A percentile compares a stretch with the other conserved stretches of the same genome.
phyloP scores from a whole-genome alignment of 2,797 vertebrate genomes.

The Steatocranus sp. region DNA sequence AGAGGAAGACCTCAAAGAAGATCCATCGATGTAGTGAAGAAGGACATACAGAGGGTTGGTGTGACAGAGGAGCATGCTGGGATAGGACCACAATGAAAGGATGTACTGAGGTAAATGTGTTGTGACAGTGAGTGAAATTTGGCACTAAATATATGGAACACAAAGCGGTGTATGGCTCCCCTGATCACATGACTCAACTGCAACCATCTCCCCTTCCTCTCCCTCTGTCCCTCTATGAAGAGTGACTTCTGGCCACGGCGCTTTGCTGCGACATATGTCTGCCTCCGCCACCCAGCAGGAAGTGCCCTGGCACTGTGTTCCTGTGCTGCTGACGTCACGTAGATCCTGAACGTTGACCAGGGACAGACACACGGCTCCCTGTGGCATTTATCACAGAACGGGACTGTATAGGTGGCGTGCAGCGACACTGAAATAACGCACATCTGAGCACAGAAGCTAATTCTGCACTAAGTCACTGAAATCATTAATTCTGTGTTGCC shows the following conservation, averaged over 20 bases:
- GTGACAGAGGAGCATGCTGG: neutral
- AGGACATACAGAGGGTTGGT: accelerated
- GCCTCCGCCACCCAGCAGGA: slow-evolving; percentile 60
- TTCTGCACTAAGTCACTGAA: neutral
- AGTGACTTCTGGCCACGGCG: slow-evolving; percentile 48
- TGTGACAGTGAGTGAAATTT: neutral
- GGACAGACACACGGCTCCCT: slow-evolving; percentile 18
- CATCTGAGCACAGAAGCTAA: accelerated
- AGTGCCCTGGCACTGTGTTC: slow-evolving; percentile 40
- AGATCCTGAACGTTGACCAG: slow-evolving; percentile 31
- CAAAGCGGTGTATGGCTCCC: neutral
- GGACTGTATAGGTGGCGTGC: neutral
- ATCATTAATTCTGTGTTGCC: neutral
- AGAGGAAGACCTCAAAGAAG: neutral
- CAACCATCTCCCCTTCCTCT: neutral
- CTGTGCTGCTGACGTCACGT: slow-evolving; percentile 57
- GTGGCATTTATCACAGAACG: neutral
- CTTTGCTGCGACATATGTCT: slow-evolving; percentile 64
- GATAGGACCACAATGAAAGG: neutral
- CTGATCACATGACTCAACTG: slow-evolving; percentile 1
- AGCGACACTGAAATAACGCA: neutral
- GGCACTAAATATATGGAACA: neutral
- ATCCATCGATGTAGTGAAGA: neutral
- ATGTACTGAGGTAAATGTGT: neutral
- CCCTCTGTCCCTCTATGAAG: neutral